phyloP scores from a whole-genome alignment of 2,113 vertebrate genomes.

The Platycercus adscitus region DNA sequence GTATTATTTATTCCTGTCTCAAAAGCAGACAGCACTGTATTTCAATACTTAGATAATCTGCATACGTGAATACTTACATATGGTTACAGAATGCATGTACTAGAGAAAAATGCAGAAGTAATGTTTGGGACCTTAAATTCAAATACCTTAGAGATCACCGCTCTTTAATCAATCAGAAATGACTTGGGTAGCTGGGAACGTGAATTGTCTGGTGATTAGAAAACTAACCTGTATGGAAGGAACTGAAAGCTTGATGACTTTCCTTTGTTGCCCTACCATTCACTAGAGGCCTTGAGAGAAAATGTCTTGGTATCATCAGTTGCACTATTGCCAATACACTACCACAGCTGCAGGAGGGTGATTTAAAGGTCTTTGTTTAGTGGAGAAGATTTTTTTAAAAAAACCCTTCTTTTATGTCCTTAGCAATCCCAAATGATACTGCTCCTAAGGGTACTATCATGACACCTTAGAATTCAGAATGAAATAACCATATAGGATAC shows the following conservation, averaged over 20 bases:
- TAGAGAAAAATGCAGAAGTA: not conserved
- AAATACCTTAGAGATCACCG: not conserved
- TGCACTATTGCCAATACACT: not conserved
- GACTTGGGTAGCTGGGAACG: rapidly evolving
- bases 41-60: not conserved
- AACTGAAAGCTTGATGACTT: not conserved
- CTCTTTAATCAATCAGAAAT: not conserved
- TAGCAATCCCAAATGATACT: not conserved
- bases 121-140: not conserved
- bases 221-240: not conserved
- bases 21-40: not conserved
- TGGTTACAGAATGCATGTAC: not conserved
- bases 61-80: not conserved
- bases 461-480: not conserved
- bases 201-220: not conserved
- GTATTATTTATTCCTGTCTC: not conserved
- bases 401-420: not conserved
- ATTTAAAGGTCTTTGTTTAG: not conserved
- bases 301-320: not conserved
- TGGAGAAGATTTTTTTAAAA: not conserved
- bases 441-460: not conserved
- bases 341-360: not conserved
- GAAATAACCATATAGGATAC: not conserved
- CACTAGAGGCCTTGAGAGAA: not conserved
- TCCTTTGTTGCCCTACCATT: not conserved